Percentiles rank a stretch among this genome's conserved stretches.
These are phyloP conservation scores for Eolophus roseicapilla DNA, from an alignment of 2,113 vertebrate genomes.

Conservation along the genomic window DNA sequence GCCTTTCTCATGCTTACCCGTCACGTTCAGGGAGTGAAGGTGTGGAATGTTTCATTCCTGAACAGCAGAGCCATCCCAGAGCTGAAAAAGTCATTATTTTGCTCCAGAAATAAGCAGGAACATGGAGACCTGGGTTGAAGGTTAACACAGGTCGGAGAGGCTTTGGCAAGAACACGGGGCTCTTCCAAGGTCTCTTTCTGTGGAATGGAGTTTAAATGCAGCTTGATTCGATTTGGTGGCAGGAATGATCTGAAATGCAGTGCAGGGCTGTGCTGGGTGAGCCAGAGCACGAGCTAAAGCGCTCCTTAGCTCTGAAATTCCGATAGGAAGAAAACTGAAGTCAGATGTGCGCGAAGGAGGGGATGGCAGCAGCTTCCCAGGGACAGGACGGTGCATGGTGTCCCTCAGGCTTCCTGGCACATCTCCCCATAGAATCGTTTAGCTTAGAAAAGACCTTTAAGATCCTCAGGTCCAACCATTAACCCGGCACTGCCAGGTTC, in stretches of 20 bases:
- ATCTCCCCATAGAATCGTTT: background rate
- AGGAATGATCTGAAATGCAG: background rate
- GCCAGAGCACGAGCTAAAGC: background rate
- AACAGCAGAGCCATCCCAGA: background rate
- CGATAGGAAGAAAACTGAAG: background rate
- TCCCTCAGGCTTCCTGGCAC: background rate
- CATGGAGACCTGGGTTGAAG: accelerated
- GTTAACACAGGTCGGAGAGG: background rate
- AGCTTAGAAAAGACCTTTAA: background rate
- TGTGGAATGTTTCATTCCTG: background rate
- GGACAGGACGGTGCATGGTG: background rate
- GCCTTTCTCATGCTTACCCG: background rate
- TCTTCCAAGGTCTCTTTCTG: background rate
- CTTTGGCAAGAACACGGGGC: background rate
- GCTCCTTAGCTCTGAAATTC: background rate
- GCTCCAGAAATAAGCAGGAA: background rate
- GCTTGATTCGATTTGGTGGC: background rate
- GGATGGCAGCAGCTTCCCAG: background rate
- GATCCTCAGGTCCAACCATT: background rate
- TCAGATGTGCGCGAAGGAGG: background rate
- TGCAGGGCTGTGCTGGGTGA: background rate
- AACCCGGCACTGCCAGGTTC: background rate
- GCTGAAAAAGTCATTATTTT: background rate
- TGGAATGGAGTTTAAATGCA: background rate
- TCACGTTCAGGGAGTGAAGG: background rate